phyloP scores from a whole-genome alignment of 2,797 vertebrate genomes.

The Antrozous pallidus region DNA sequence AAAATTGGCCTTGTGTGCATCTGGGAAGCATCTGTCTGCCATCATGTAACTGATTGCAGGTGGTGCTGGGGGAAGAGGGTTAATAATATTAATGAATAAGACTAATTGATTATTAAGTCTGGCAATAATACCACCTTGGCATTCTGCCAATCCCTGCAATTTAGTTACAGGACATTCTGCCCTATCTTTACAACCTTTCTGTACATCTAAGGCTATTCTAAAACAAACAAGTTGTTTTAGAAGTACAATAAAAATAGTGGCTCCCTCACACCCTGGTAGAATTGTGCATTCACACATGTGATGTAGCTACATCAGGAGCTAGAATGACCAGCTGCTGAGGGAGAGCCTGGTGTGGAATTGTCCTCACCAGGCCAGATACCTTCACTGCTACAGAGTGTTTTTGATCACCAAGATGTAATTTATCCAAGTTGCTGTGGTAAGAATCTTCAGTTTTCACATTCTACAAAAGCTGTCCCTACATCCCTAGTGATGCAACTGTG shows the following conservation, averaged over 20 bases:
- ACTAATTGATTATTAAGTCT: constrained; percentile 74
- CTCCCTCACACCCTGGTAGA: not conserved
- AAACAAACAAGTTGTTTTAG: not conserved
- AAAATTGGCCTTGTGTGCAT: constrained; percentile 65
- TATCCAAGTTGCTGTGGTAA: not conserved
- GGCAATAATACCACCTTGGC: constrained; percentile 63
- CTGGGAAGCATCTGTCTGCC: constrained; percentile 78
- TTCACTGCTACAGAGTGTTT: not conserved
- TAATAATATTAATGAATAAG: constrained; percentile 72
- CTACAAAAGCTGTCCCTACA: not conserved
- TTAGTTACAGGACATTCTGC: not conserved
- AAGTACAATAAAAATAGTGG: not conserved
- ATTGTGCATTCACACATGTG: not conserved
- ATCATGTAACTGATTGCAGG: constrained; percentile 64
- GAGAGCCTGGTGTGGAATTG: too few species aligned
- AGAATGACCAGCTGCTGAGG: too few species aligned
- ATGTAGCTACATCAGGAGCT: not conserved
- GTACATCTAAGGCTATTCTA: not conserved
- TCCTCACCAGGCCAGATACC: not conserved
- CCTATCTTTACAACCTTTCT: not conserved
- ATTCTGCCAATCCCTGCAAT: constrained; percentile 19
- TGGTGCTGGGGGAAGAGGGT: constrained; percentile 48
- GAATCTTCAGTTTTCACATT: not conserved
- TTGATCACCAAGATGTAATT: not conserved
- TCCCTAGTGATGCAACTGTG: not conserved